Conservation (phyloP, 1,140 invertebrate genomes). For the Drosophila nannoptera region DNA sequence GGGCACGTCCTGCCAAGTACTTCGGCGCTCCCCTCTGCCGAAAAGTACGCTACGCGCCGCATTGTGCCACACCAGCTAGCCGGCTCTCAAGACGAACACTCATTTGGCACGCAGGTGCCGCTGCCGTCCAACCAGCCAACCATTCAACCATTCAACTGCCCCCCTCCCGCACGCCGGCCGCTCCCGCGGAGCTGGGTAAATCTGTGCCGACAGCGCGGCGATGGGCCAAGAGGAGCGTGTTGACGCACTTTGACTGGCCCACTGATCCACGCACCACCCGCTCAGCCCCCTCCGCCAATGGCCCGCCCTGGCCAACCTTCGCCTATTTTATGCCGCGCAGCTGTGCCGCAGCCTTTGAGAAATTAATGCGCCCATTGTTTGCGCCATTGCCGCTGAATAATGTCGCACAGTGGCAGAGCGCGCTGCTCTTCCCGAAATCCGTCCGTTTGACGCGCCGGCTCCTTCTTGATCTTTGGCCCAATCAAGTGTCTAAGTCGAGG, state of each 20-base stretch:
- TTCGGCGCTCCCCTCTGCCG: not conserved
- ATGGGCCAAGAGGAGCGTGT: slow-evolving; percentile 43
- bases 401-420: slow-evolving; percentile 28
- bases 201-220: slow-evolving; percentile 50
- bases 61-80: not conserved
- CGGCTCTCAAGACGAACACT: slow-evolving; percentile 41
- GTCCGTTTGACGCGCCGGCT: too few relatives aligned
- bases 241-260: slow-evolving; percentile 34
- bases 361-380: slow-evolving; percentile 49
- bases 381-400: slow-evolving; percentile 33
- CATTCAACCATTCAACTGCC: too few relatives aligned
- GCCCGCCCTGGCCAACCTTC: not conserved
- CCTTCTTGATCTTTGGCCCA: not conserved
- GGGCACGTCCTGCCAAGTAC: slow-evolving; percentile 1
- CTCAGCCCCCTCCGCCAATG: not conserved
- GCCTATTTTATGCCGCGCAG: slow-evolving; percentile 45
- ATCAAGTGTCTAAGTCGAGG: too few relatives aligned
- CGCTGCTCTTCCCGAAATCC: not conserved
- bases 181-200: slow-evolving; percentile 29
- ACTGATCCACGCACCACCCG: not conserved
- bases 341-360: slow-evolving; percentile 49
- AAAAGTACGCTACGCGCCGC: not conserved
- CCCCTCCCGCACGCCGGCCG: too few relatives aligned
- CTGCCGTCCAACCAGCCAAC: not conserved
- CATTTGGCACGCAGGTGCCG: slow-evolving; percentile 62